Evolutionary conservation across 2,113 vertebrate species (phyloP).

Genomic region (Corythornis cristatus): DNA sequence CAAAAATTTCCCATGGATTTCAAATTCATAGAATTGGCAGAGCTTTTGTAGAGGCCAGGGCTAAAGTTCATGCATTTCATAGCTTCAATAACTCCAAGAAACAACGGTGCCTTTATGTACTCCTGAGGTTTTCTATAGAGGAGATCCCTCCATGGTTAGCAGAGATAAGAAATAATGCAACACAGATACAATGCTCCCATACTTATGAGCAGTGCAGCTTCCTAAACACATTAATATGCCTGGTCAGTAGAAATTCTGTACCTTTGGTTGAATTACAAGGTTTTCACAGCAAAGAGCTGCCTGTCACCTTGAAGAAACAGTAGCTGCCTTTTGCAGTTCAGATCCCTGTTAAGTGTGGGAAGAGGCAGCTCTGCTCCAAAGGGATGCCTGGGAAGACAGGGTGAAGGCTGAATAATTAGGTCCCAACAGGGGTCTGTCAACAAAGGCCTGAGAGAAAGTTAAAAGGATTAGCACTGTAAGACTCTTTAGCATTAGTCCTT

Average conservation of each 20-base stretch:
- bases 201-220: neutral
- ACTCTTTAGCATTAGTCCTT: neutral
- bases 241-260: neutral
- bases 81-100: conserved; percentile 60
- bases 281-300: conserved; percentile 18
- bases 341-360: neutral
- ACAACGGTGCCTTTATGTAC: conserved; percentile 67
- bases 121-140: conserved; percentile 42
- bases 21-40: conserved; percentile 65
- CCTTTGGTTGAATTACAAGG: neutral
- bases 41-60: conserved; percentile 58
- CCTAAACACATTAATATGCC: neutral
- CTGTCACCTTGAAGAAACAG: conserved; percentile 4
- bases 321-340: neutral
- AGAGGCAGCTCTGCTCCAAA: neutral
- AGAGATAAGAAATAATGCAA: conserved; percentile 56
- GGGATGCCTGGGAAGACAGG: neutral
- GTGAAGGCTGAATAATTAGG: neutral
- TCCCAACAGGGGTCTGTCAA: neutral
- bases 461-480: conserved; percentile 43
- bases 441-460: conserved; percentile 26
- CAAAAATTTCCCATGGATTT: conserved; percentile 72
- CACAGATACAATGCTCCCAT: neutral
- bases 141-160: conserved; percentile 34
- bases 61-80: conserved; percentile 62